Evolutionary conservation across 2,797 vertebrate genomes (phyloP).

Genomic region (Falco naumanni): DNA sequence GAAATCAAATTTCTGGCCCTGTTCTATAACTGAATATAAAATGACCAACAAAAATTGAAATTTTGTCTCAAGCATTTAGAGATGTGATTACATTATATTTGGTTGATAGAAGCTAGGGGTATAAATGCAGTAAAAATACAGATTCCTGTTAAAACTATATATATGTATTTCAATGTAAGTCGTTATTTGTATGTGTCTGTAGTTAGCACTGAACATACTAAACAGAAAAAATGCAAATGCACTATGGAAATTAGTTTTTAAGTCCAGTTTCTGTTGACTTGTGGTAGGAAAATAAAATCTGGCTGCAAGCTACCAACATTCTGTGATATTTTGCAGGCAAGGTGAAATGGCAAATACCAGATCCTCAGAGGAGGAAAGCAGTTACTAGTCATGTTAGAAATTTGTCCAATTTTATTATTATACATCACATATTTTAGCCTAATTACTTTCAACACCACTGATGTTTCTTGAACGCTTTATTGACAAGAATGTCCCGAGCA

Average conservation of each 20-base stretch:
- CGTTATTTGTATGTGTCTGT: neutral
- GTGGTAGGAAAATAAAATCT: neutral
- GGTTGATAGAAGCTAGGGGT: neutral
- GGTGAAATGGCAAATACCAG: constrained; percentile 5
- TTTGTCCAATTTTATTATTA: constrained; percentile 13
- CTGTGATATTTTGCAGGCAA: constrained; percentile 7
- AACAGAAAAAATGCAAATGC: neutral
- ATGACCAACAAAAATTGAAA: neutral
- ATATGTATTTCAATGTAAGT: rapidly evolving
- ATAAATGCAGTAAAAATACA: neutral
- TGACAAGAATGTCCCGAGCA: neutral
- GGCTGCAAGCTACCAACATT: neutral
- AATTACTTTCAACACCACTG: neutral
- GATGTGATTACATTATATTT: neutral
- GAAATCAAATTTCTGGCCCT: neutral
- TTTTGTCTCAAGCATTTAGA: neutral
- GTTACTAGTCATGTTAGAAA: neutral
- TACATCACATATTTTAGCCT: neutral
- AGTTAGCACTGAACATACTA: neutral
- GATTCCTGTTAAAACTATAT: neutral
- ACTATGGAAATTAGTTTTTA: neutral
- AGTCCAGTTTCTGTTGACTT: neutral
- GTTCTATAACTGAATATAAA: neutral
- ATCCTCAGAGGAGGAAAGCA: constrained; percentile 18
- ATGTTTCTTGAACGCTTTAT: neutral